Base-by-base conservation (phyloP, 2,113 vertebrate genomes). In the Lagopus leucura region DNA sequence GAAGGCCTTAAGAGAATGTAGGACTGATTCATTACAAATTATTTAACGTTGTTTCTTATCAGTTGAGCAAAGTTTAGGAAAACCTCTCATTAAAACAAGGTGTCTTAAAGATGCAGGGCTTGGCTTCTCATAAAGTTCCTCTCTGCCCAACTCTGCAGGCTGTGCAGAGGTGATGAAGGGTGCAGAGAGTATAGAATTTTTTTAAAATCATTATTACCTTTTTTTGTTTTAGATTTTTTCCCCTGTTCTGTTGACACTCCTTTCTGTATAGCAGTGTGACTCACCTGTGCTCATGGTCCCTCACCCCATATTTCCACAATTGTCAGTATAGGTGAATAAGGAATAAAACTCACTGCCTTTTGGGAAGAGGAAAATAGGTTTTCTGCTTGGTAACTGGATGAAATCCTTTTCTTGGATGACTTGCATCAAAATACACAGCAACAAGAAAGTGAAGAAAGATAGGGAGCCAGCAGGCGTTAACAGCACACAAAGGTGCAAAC, bases 1-100 rank as follows among this genome's bases (percentile, higher is more conserved):
- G 63, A 92, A 88, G 47, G 60, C 30, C 28, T 88, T 67, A 89
- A 24, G 10, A 77, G 61, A 85, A 38, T 15, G 36, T 65, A 88
- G 74, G 70, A 13, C 55, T 82, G 66, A 79, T 86, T 94, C 45
- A 69, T 87, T 83, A 71, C 30, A 52, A 82, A 60, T 89, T 66
- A 54, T 63, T 66, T 0, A 0, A 69, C 36, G 8, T n/a, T 79
- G 9, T 63, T 89, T 82, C 76, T 84, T 66, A 65, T 67, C 6
- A 83, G 27, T 22, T 70, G 69, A 78, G 30, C 40, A 4, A 18
- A 42, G 83, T 63, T 89, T 70, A 92, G 73, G 79, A 76, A 78
- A 89, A 77, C 6, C 20, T 61, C 24, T 90, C 45, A 48, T 61
- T 38, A 83, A 72, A 69, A 52, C 43, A 16, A 38, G 13, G 8